phyloP scores from a whole-genome alignment of 2,797 vertebrate species.

The Anomalospiza imberbis region DNA sequence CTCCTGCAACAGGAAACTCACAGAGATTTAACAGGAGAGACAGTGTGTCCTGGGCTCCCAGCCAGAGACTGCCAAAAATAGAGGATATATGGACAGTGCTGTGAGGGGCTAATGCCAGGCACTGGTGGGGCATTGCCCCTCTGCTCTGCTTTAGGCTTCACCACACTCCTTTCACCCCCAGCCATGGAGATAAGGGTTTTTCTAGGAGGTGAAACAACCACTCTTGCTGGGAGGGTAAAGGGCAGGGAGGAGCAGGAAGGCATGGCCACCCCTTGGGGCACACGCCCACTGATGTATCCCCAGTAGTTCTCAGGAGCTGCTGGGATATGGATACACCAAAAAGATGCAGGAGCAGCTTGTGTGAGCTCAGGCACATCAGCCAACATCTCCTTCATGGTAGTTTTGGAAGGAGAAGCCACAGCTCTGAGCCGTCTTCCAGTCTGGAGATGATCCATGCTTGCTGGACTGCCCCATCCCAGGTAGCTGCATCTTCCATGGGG shows the following conservation, averaged over 20 bases:
- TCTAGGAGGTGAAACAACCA: fast-evolving
- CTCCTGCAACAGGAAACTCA: neutral
- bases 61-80: neutral
- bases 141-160: fast-evolving
- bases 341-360: neutral
- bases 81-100: neutral
- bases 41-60: neutral
- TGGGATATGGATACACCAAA: neutral
- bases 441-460: neutral
- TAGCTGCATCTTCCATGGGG: neutral
- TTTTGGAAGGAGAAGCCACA: neutral
- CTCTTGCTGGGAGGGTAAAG: neutral
- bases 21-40: neutral
- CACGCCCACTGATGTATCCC: fast-evolving
- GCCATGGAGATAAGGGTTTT: fast-evolving
- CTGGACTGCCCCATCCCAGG: neutral
- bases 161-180: neutral
- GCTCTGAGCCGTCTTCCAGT: neutral
- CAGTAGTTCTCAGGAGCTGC: neutral
- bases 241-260: neutral
- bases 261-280: neutral
- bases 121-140: neutral
- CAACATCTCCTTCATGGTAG: neutral
- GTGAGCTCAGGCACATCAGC: neutral
- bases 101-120: neutral